Percentiles rank a stretch among this genome's conserved stretches.
Evolutionary conservation across 2,888 invertebrate species (phyloP).

Genomic region (Schizaphis graminum): DNA sequence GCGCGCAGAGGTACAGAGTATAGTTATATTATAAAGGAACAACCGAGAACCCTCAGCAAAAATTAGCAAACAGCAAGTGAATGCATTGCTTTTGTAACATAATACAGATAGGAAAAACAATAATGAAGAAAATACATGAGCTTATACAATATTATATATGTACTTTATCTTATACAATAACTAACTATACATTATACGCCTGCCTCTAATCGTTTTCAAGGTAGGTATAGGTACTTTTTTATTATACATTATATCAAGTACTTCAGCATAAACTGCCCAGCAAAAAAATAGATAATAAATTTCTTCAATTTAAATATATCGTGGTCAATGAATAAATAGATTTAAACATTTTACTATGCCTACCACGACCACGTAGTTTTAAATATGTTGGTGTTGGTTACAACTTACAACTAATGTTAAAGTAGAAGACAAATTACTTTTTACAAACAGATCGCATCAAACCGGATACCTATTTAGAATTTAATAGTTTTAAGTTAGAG

Average conservation of each 20-base stretch:
- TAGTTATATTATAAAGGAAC: constrained; percentile 33
- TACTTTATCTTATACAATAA: background rate
- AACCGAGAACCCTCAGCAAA: background rate
- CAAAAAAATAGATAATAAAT: background rate
- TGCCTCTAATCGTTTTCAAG: background rate
- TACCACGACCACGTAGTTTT: background rate
- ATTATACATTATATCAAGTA: background rate
- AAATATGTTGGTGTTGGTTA: background rate
- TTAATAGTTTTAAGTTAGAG: background rate
- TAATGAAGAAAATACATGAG: constrained; percentile 3
- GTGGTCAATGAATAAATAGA: background rate
- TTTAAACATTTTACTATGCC: background rate
- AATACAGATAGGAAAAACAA: background rate
- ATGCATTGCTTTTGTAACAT: constrained; percentile 26
- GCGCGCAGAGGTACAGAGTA: background rate
- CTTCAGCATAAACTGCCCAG: no score
- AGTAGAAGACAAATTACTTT: background rate
- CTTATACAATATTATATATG: background rate
- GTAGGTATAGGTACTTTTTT: background rate
- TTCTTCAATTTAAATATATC: background rate
- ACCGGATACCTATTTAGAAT: background rate
- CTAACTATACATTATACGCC: background rate
- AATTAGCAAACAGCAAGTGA: constrained; percentile 5
- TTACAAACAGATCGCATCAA: background rate
- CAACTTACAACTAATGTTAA: background rate